These are phyloP conservation scores for Oryzias javanicus DNA, from an alignment of 2,113 vertebrate genomes.

Conservation along the genomic window DNA sequence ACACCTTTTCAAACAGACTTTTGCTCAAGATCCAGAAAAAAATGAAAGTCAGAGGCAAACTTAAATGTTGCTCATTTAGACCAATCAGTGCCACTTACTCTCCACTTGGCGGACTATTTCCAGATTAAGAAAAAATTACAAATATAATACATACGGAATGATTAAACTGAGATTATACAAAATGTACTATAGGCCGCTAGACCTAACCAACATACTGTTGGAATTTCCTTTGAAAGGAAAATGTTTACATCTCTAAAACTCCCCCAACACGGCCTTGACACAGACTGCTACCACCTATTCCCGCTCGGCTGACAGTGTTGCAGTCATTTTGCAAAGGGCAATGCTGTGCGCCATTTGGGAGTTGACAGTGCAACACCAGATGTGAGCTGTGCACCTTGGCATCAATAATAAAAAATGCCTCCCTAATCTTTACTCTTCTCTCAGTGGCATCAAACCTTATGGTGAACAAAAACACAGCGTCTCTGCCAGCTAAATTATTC, in stretches of 20 bases:
- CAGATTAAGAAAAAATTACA: slow-evolving; percentile 13
- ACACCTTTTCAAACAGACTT: slow-evolving; percentile 66
- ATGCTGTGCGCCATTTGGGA: slow-evolving; percentile 53
- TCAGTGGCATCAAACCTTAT: slow-evolving; percentile 62
- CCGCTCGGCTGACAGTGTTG: slow-evolving; percentile 52
- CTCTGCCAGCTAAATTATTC: slow-evolving; percentile 73
- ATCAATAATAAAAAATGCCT: slow-evolving; percentile 74
- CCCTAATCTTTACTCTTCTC: slow-evolving; percentile 69
- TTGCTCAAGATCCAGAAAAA: slow-evolving; percentile 66
- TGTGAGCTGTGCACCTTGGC: slow-evolving; percentile 57
- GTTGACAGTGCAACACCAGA: slow-evolving; percentile 58
- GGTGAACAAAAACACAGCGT: slow-evolving; percentile 68
- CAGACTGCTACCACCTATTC: slow-evolving; percentile 6
- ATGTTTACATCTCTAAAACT: slow-evolving; percentile 62
- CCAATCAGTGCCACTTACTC: not conserved
- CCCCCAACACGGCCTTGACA: slow-evolving; percentile 48
- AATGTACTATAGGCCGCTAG: slow-evolving; percentile 33
- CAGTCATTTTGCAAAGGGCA: slow-evolving; percentile 49
- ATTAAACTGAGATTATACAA: slow-evolving; percentile 20
- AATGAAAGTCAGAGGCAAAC: slow-evolving; percentile 64
- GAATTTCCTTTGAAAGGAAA: slow-evolving; percentile 53
- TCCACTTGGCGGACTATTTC: not conserved
- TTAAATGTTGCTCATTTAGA: slow-evolving; percentile 7
- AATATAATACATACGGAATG: slow-evolving; percentile 31
- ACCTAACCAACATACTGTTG: slow-evolving; percentile 47